A percentile compares a stretch with the other conserved stretches of the same genome.
Conservation (phyloP, 1,140 invertebrate genomes). For the Cardiocondyla obscurior region DNA sequence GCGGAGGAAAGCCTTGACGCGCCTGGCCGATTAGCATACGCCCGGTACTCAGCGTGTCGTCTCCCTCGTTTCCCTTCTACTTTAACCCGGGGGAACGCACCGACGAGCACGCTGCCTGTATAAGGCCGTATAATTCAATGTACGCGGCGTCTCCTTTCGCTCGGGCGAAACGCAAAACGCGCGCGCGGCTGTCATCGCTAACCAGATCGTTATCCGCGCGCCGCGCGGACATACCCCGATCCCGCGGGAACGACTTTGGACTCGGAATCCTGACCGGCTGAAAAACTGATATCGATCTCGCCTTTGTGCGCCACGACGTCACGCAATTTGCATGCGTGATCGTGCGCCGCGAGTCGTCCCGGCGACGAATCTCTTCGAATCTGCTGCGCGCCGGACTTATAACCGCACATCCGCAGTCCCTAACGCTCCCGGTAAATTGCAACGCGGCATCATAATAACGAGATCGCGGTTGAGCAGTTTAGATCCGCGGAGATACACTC, state of each 20-base stretch:
- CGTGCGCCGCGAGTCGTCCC: not conserved
- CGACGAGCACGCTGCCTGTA: slow-evolving; percentile 35
- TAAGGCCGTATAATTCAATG: slow-evolving; percentile 72
- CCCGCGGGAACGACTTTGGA: slow-evolving; percentile 3
- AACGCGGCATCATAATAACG: slow-evolving; percentile 2
- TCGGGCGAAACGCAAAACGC: slow-evolving; percentile 15
- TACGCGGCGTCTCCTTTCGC: slow-evolving; percentile 30
- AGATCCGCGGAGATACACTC: not conserved
- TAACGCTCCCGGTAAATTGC: no score
- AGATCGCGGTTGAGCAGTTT: slow-evolving; percentile 24
- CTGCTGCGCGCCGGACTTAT: slow-evolving; percentile 1
- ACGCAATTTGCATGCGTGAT: slow-evolving; percentile 38
- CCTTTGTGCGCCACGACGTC: slow-evolving; percentile 10
- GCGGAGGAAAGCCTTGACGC: slow-evolving; percentile 64
- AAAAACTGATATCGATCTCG: slow-evolving; percentile 55
- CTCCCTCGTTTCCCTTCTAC: slow-evolving; percentile 13
- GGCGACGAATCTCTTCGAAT: slow-evolving; percentile 35
- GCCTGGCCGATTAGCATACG: slow-evolving; percentile 66
- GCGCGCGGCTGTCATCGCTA: slow-evolving; percentile 46
- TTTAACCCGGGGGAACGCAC: not conserved
- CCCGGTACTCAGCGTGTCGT: slow-evolving; percentile 35
- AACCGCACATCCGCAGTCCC: not conserved
- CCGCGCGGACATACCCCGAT: slow-evolving; percentile 7
- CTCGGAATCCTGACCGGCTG: slow-evolving; percentile 42
- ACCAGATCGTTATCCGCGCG: slow-evolving; percentile 53